Conservation (phyloP, 2,113 vertebrate genomes). For the Rhinopomastus cyanomelas region DNA sequence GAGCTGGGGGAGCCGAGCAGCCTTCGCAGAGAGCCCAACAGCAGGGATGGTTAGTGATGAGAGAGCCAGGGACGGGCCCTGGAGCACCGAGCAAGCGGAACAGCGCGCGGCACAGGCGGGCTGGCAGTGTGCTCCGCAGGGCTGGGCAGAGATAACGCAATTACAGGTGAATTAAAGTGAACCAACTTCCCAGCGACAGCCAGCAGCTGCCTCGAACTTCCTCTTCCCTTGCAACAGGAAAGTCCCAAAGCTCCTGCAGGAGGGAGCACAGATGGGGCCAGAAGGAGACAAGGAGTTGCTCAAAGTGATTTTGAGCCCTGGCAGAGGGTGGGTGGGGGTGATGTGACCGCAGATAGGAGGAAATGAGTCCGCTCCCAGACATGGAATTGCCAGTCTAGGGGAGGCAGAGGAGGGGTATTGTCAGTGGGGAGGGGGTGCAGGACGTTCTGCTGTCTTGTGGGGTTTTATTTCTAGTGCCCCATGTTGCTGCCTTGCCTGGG, state of each 20-base stretch:
- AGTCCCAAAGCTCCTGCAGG: not conserved
- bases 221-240: not conserved
- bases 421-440: not conserved
- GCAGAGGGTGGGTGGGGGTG: accelerated
- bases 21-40: not conserved
- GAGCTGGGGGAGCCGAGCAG: not conserved
- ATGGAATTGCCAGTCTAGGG: not conserved
- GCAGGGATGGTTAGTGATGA: not conserved
- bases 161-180: not conserved
- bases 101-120: accelerated
- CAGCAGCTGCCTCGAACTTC: not conserved
- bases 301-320: not conserved
- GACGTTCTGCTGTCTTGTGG: not conserved
- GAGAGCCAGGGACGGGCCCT: not conserved
- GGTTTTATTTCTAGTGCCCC: not conserved
- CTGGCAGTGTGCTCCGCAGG: not conserved
- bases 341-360: not conserved
- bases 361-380: not conserved
- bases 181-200: not conserved
- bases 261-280: not conserved
- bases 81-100: not conserved
- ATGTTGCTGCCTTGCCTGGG: not conserved
- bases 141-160: not conserved
- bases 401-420: not conserved
- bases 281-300: not conserved